These are phyloP conservation scores for Hirtodrosophila cameraria DNA, from an alignment of 2,888 invertebrate species.

Conservation along the genomic window DNA sequence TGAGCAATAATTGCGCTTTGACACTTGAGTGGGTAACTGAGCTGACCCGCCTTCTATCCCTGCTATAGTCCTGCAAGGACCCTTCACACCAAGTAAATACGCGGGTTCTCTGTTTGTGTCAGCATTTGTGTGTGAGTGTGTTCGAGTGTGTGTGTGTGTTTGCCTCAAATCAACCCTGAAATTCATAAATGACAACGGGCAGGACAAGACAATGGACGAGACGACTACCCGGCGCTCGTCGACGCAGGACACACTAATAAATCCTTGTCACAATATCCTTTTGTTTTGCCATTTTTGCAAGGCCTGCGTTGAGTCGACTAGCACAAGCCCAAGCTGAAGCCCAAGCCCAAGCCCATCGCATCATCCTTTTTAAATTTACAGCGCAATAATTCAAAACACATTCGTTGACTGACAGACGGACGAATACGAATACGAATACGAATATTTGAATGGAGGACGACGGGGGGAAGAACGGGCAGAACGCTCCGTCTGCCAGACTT, in stretches of 20 bases:
- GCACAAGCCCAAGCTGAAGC: slow-evolving; percentile 18
- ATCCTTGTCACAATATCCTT: slow-evolving; percentile 79
- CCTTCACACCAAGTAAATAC: not conserved
- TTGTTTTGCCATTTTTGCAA: slow-evolving; percentile 74
- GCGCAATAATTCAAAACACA: slow-evolving; percentile 78
- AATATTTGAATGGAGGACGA: not conserved
- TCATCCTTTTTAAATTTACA: slow-evolving; percentile 78
- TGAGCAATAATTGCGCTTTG: slow-evolving; percentile 68
- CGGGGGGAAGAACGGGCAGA: not conserved
- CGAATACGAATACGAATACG: not conserved
- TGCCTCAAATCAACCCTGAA: slow-evolving; percentile 65
- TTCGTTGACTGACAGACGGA: slow-evolving; percentile 62
- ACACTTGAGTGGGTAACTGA: slow-evolving; percentile 49
- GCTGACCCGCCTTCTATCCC: slow-evolving; percentile 17
- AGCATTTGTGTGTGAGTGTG: not conserved
- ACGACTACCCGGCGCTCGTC: slow-evolving; percentile 19
- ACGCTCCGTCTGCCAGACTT: slow-evolving; percentile 34
- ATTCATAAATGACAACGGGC: slow-evolving; percentile 52
- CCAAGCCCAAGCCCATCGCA: slow-evolving; percentile 35
- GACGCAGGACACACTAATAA: slow-evolving; percentile 62
- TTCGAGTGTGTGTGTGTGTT: slow-evolving; percentile 5
- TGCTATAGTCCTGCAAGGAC: not conserved
- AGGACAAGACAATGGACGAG: slow-evolving; percentile 58
- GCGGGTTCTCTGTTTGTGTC: not conserved
- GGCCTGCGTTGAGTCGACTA: slow-evolving; percentile 17